Base-by-base conservation (phyloP, 2,888 invertebrate genomes). In the Phyllotreta cruciferae region DNA sequence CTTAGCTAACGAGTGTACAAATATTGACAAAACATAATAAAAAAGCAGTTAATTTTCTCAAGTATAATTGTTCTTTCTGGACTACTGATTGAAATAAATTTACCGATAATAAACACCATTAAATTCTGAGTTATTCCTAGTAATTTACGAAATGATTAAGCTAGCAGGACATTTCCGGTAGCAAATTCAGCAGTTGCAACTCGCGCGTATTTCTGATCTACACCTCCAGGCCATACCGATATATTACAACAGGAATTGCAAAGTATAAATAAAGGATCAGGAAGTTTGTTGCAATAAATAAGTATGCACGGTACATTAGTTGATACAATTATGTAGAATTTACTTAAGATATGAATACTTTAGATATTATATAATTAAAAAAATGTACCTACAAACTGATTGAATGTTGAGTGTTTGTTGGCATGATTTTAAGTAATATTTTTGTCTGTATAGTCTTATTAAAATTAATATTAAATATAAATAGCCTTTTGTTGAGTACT, bases 41-140 rank as follows among this genome's bases (percentile, higher is more conserved):
- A 53, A 24, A 24, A 24, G 24, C 24, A 24, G 24, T 24, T 24
- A 24, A 24, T 24, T 24, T 24, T 24, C 24, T 24, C 24, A 24
- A 24, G 24, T 24, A 24, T 24, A 3, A 24, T 1, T 24, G 24
- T 24, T 24, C 24, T 53, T 13, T 39, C 5, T 38, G 13, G 39
- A 53, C 39, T 53, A 53, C 24, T 42, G 41, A 55, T 55, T 13
- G 41, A 41, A 55, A 41, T 11, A 38, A 42, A 55, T 41, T 55
- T 55, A 42, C 11, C 14, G 39, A 41, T 55, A 55, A 55, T 55
- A 55, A 39, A 55, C 24, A 14, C 41, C 39, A 41, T 55, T 42
- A 55, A 42, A 54, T 10, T 6, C 6, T 5, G n/a, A n/a, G n/a
- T n/a, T n/a, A n/a, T n/a, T n/a, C n/a, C n/a, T n/a, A n/a, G 42